A percentile compares a stretch with the other conserved stretches of the same genome.
These are phyloP conservation scores for Drosophila aff. DNA, from an alignment of 1,140 invertebrate species.

Conservation along the genomic window DNA sequence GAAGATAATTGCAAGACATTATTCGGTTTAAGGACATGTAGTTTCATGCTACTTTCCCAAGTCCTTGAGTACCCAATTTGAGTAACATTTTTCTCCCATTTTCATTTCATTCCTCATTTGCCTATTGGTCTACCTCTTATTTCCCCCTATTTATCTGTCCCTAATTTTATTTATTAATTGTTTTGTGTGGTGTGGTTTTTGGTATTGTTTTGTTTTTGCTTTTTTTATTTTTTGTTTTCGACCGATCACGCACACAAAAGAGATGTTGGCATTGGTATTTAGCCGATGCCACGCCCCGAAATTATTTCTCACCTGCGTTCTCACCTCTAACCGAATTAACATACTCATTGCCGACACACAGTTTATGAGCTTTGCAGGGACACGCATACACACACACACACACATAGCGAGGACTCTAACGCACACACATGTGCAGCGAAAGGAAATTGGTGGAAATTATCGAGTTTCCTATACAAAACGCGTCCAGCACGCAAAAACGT, in stretches of 20 bases:
- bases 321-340: constrained; percentile 59
- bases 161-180: constrained; percentile 10
- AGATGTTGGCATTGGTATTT: constrained; percentile 31
- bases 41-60: no score
- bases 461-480: constrained; percentile 83
- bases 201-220: background rate
- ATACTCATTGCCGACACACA: constrained; percentile 67
- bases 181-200: background rate
- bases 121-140: background rate
- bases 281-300: constrained; percentile 44
- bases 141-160: constrained; percentile 8
- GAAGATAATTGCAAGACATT: background rate
- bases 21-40: background rate
- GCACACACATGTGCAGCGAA: constrained; percentile 26
- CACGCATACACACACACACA: constrained; percentile 13
- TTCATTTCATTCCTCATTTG: background rate
- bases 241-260: constrained; percentile 28
- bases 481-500: constrained; percentile 73
- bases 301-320: constrained; percentile 56
- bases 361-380: constrained; percentile 60
- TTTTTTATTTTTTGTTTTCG: background rate
- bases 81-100: background rate
- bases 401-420: constrained; percentile 8
- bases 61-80: background rate
- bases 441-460: constrained; percentile 83